Conservation (phyloP, 2,113 vertebrate species). For the Pterocles burchelli region DNA sequence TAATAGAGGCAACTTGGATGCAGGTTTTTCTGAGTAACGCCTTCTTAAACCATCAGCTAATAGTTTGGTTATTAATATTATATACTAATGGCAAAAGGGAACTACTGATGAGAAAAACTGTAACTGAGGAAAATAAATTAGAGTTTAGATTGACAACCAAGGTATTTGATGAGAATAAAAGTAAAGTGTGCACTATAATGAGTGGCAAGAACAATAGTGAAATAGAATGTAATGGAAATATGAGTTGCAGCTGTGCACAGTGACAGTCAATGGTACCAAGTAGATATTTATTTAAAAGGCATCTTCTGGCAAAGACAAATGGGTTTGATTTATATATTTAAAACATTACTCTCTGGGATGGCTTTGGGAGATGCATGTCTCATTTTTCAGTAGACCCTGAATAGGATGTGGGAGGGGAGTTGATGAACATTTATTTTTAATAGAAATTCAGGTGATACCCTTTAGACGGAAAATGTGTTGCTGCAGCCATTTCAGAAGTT, state of each 20-base stretch:
- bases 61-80: neutral
- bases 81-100: neutral
- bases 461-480: neutral
- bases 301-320: constrained; percentile 22
- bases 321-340: constrained; percentile 28
- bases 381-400: neutral
- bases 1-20: neutral
- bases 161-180: neutral
- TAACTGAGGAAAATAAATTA: neutral
- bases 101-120: neutral
- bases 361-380: neutral
- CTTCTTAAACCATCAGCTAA: neutral
- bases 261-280: neutral
- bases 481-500: neutral
- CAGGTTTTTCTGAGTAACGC: neutral
- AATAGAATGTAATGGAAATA: neutral
- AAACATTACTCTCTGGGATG: neutral
- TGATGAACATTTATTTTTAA: neutral
- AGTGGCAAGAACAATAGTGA: neutral
- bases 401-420: neutral
- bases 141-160: neutral
- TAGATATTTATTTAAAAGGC: neutral
- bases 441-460: neutral
- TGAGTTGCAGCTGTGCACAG: neutral
- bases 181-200: neutral